phyloP scores from a whole-genome alignment of 2,797 vertebrate species.

The Ctenopoma kingsleyae region DNA sequence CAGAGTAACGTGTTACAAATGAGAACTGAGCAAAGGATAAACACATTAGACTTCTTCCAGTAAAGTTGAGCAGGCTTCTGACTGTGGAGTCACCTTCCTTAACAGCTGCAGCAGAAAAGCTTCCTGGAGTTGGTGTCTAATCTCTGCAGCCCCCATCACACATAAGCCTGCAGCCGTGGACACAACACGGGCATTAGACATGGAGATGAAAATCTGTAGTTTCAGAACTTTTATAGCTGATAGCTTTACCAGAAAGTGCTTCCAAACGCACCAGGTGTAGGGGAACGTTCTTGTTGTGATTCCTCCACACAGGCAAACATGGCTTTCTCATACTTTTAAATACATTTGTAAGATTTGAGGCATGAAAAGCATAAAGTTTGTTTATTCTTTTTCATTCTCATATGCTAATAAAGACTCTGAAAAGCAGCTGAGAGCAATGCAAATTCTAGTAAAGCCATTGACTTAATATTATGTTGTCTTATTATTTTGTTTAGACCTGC shows the following conservation, averaged over 20 bases:
- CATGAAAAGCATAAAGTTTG: not conserved
- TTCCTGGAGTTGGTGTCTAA: constrained; percentile 37
- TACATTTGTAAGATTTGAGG: not conserved
- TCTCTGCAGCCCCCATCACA: constrained; percentile 42
- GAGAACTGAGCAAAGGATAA: constrained; percentile 1
- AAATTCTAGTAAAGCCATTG: not conserved
- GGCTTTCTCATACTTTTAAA: not conserved
- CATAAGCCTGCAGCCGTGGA: constrained; percentile 36
- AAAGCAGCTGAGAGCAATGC: not conserved
- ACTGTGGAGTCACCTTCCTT: constrained; percentile 42
- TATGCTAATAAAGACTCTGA: not conserved
- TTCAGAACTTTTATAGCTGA: not conserved
- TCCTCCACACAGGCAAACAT: not conserved
- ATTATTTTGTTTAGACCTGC: too few species aligned
- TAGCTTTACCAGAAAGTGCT: not conserved
- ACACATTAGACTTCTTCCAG: constrained; percentile 10
- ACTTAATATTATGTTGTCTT: not conserved
- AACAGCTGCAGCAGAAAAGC: constrained; percentile 61
- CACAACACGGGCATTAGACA: constrained; percentile 23
- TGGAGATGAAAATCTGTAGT: constrained; percentile 22
- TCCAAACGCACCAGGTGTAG: not conserved
- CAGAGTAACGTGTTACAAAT: not conserved
- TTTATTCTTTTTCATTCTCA: not conserved
- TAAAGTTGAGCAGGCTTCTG: constrained; percentile 21
- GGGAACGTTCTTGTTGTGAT: too few species aligned